Evolutionary conservation across 2,888 invertebrate species (phyloP).

Genomic region (Scrobipalpa atriplicella): DNA sequence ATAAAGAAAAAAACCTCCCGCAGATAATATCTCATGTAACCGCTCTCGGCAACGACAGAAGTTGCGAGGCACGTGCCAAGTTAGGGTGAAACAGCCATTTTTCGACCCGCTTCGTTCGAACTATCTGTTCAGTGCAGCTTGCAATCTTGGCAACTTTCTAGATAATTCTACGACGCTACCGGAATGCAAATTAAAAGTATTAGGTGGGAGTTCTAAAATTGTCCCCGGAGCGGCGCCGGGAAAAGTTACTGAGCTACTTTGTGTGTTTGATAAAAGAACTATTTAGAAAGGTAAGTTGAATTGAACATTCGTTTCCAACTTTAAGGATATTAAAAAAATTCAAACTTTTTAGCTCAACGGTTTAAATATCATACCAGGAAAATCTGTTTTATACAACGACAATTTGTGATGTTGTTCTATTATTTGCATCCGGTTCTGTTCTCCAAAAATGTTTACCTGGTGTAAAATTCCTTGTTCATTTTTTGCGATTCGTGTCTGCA

Average conservation of each 20-base stretch:
- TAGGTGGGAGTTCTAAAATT: slow-evolving; percentile 26
- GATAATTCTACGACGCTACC: slow-evolving; percentile 52
- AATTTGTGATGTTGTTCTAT: no score
- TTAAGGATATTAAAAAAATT: background rate
- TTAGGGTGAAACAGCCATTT: slow-evolving; percentile 53
- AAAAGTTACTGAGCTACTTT: slow-evolving; percentile 14
- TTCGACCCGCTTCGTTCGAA: slow-evolving; percentile 48
- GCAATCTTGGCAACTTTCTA: slow-evolving; percentile 54
- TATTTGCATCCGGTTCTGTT: no score
- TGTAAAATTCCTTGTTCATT: no score
- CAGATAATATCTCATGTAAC: slow-evolving; percentile 26
- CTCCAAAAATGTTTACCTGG: no score
- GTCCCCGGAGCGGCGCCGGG: slow-evolving; percentile 11
- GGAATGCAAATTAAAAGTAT: slow-evolving; percentile 55
- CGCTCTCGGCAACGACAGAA: slow-evolving; percentile 21
- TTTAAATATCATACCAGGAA: no score
- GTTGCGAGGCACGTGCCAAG: slow-evolving; percentile 45
- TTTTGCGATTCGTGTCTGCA: no score
- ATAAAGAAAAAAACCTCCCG: slow-evolving; percentile 6
- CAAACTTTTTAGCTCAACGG: background rate
- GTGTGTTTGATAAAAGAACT: slow-evolving; percentile 13
- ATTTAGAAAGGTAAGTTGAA: slow-evolving; percentile 2
- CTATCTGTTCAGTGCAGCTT: slow-evolving; percentile 57
- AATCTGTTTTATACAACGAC: no score
- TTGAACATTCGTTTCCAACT: slow-evolving; percentile 9